Evolutionary conservation across 92 coral and sea anemone genomes (phyloP).

Genomic region (Porites lobata): DNA sequence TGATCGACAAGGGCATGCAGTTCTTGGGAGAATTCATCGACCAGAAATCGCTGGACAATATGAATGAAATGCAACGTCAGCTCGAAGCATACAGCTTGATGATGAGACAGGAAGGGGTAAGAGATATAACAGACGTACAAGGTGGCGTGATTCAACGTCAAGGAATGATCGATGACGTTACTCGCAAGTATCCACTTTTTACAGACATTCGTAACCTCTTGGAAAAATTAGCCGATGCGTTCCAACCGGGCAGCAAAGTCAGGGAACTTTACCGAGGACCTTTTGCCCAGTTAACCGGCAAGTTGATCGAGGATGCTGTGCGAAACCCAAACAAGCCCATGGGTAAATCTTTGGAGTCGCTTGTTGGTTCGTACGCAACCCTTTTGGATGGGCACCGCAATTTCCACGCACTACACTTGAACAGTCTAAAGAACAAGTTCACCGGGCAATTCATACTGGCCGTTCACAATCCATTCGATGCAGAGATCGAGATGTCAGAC

Average conservation of each 20-base stretch:
- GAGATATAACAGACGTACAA: not conserved
- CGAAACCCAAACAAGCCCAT: slow-evolving; percentile 22
- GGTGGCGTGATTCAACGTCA: not conserved
- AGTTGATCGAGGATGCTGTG: slow-evolving; percentile 15
- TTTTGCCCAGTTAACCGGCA: slow-evolving; percentile 17
- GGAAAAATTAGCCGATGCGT: not conserved
- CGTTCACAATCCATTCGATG: slow-evolving; percentile 15
- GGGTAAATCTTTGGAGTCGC: not conserved
- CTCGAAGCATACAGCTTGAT: slow-evolving; percentile 17
- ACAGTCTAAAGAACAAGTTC: not conserved
- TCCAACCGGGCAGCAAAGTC: slow-evolving; percentile 4
- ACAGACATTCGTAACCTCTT: not conserved
- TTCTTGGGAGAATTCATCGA: not conserved
- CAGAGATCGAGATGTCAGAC: not conserved
- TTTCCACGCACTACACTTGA: slow-evolving; percentile 9
- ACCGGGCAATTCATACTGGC: not conserved
- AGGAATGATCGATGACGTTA: slow-evolving; percentile 3
- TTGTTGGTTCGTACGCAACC: slow-evolving; percentile 5
- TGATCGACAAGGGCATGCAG: slow-evolving; percentile 10
- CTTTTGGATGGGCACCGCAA: slow-evolving; percentile 4
- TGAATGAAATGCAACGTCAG: slow-evolving; percentile 1
- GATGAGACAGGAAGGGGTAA: not conserved
- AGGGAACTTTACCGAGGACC: not conserved
- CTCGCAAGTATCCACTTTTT: slow-evolving; percentile 23
- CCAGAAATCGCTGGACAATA: not conserved